Base-by-base conservation (phyloP, 2,888 invertebrate species). In the Pantelozetes paolii region DNA sequence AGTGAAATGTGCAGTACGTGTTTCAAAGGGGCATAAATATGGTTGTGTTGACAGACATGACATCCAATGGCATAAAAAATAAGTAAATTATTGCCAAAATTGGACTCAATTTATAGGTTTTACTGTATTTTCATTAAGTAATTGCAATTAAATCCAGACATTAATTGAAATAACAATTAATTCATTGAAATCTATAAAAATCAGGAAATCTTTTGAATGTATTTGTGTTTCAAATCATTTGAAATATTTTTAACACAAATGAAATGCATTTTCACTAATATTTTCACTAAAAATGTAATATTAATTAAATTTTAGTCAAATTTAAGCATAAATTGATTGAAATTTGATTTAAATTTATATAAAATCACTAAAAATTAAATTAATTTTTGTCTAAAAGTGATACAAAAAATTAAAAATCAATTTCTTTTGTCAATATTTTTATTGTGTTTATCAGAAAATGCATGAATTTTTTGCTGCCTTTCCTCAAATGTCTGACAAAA, bases 41-140 rank as follows among this genome's bases (percentile, higher is more conserved):
- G 28, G 57, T 15, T 28, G 5, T 15, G 28, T 57, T 30, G 57
- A 26, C 30, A 30, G 28, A 28, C 28, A 36, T 36, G 64, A 64
- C 64, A 64, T 64, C 64, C 64, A 40, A 40, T 40, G 64, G 36
- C 64, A 64, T 64, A 20, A 64, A 40, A 36, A 36, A 40, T 20
- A 64, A 28, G 36, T 40, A 40, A 36, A 64, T 64, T 64, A 64
- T 40, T 64, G 64, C 13, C 54, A 15, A 28, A 23, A 64, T 64
- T 23, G n/a, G 13, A 11, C 13, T 36, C 2, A 18, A 40, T 64
- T 40, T 40, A 20, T 40, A 64, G 13, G 9, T 11, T 30, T 57
- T 30, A 57, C 11, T 57, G 28, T 57, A 57, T 30, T 18, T 57
- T 23, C 23, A 54, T 5, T n/a, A n/a, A n/a, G 20, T 54, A 54